Percentiles rank a stretch among this genome's conserved stretches.
phyloP scores from a whole-genome alignment of 2,888 invertebrate species.

The Gymnoscelis rufifasciata region DNA sequence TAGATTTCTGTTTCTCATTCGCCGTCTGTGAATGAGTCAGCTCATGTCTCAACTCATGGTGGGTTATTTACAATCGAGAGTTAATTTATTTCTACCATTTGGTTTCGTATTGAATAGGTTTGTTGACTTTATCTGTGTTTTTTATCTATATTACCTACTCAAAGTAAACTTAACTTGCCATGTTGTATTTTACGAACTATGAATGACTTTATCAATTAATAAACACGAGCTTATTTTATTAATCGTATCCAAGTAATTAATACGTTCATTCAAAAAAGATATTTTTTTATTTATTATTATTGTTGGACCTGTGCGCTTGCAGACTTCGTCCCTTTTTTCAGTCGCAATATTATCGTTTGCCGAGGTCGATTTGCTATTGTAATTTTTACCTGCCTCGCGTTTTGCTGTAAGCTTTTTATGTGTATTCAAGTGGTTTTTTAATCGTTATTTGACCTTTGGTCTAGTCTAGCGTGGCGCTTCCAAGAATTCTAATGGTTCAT shows the following conservation, averaged over 20 bases:
- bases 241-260: not conserved
- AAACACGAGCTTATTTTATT: not conserved
- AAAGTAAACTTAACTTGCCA: no score
- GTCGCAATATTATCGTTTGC: not conserved
- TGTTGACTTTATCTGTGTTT: no score
- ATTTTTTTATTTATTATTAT: not conserved
- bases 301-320: not conserved
- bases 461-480: not conserved
- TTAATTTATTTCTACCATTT: slow-evolving; percentile 32
- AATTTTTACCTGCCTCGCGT: not conserved
- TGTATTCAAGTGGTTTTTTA: not conserved
- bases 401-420: not conserved
- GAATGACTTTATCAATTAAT: not conserved
- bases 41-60: slow-evolving; percentile 71
- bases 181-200: not conserved
- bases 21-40: slow-evolving; percentile 63
- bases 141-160: no score
- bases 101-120: no score
- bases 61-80: slow-evolving; percentile 48
- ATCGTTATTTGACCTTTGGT: not conserved
- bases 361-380: slow-evolving; percentile 1
- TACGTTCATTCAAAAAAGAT: no score
- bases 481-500: not conserved
- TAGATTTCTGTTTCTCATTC: slow-evolving; percentile 62
- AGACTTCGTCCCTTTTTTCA: slow-evolving; percentile 4